Base-by-base conservation (phyloP, 2,113 vertebrate genomes). In the Xerus inauris region DNA sequence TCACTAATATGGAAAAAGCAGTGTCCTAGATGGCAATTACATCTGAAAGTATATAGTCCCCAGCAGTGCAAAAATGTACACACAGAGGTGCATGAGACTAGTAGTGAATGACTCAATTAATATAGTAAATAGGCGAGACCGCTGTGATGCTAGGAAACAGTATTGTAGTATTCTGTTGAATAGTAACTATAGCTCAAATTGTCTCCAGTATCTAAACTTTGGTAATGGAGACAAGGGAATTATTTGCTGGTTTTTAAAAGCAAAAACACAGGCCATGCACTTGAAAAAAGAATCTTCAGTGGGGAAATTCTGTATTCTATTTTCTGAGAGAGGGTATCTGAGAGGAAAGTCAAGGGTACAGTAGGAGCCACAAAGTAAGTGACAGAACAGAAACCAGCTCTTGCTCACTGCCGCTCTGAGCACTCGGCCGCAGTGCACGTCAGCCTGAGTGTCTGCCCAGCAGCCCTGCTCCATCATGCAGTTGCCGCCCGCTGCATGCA, bases 401-500 rank as follows among this genome's bases (percentile, higher is more conserved):
- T 45, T 71, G 11, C 28, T 76, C 83, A 65, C 28, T 49, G 71
- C 67, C 54, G 81, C 75, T 94, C 35, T 87, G 3, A 87, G 54
- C 87, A 92, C 85, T 75, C 30, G 40, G 62, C 62, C 62, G 64
- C 85, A 47, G 1, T 96, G 85, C 89, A 86, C 94, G 81, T 76
- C 87, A 51, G 1, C 69, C 86, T 86, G 38, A 87, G 35, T 89
- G 87, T 80, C 8, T 10, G 40, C 95, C 47, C 11, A 87, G 90
- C 42, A 94, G 77, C 17, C 64, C 94, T 20, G 20, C 72, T 92
- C 65, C 85, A 54, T 87, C 95, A 19, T 87, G 42, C 73, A 22
- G 54, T 49, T 85, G 47, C 97, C 95, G 64, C 96, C 97, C 96
- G 97, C 86, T 77, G 80, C 32, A 90, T 77, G 94, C 83, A 42